Evolutionary conservation across 2,888 invertebrate species (phyloP), one percentile per base, ranked within the genome.

Genomic region (Pyrgus malvae): DNA sequence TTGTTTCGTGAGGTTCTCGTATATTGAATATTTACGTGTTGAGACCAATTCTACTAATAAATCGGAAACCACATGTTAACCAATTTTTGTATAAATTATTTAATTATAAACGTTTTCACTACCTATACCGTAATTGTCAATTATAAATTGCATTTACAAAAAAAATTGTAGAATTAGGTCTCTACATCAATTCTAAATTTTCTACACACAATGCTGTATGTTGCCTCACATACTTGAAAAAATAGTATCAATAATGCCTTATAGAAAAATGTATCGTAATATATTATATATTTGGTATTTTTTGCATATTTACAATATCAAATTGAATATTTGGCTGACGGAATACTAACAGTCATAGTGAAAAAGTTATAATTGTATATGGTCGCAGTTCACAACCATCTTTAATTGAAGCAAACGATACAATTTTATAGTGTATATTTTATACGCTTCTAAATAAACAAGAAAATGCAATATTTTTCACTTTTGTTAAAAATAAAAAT

Each of bases 251-350:
- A 46, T 23, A 46, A 35, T 23, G 5, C 4, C 35, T 8, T 46
- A 35, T 16, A 35, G 6, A 19, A 12, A 21, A 29, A 16, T n/a
- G 21, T 19, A 19, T 11, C 11, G n/a, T 33, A 14, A 12, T 29
- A 29, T 25, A 14, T 25, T 42, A 11, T 44, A 44, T 31, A 44
- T 42, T 11, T 42, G 17, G 16, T 19, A 44, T 27, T 17, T 17
- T n/a, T 42, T 16, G 27, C 25, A 29, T 42, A 29, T n/a, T 29
- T 33, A 12, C 12, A 9, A 11, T 33, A 33, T 6, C 29, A 12
- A 33, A 33, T 33, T n/a, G 31, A 21, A 45, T 21, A 45, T 45
- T 31, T 33, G 45, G 33, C 45, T 11, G 33, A 8, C n/a, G 31
- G 14, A 21, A 2, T 11, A 9, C 27, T 31, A 19, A 29, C 42